Conservation (phyloP, 2,888 invertebrate genomes). For the Marronus borbonicus region DNA sequence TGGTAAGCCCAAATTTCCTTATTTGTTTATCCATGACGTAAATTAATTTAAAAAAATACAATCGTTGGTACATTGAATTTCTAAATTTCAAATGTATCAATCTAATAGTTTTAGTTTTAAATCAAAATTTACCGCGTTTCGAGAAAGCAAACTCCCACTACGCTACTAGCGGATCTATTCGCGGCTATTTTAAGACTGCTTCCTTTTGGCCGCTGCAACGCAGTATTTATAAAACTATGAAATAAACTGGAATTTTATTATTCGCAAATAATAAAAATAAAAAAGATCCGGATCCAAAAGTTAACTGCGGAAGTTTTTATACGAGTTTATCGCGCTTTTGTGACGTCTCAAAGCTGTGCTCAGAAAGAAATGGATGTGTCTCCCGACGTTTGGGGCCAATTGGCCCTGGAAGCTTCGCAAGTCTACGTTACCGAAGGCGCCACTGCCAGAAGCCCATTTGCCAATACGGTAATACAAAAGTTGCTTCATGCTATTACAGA, state of each 20-base stretch:
- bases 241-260: conserved; percentile 21
- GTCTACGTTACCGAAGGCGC: conserved; percentile 88
- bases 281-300: background rate
- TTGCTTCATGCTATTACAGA: background rate
- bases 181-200: conserved; percentile 59
- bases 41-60: no score
- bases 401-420: conserved; percentile 89
- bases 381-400: conserved; percentile 90
- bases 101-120: background rate
- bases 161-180: conserved; percentile 35
- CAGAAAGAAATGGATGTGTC: conserved; percentile 76
- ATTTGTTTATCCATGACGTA: background rate
- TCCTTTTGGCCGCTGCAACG: conserved; percentile 16
- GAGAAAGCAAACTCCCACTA: conserved; percentile 12
- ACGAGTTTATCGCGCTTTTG: background rate
- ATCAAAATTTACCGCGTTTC: conserved; percentile 43
- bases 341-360: background rate
- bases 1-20: conserved; percentile 61
- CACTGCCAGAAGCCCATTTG: conserved; percentile 85
- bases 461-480: conserved; percentile 80
- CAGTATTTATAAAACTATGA: conserved; percentile 44
- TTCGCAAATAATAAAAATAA: conserved; percentile 15
- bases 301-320: background rate
- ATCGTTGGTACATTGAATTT: no score
- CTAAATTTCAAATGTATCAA: no score